A percentile compares a stretch with the other conserved stretches of the same genome.
These are phyloP conservation scores for Thalpophila matura DNA, from an alignment of 2,888 invertebrate species.

Conservation along the genomic window DNA sequence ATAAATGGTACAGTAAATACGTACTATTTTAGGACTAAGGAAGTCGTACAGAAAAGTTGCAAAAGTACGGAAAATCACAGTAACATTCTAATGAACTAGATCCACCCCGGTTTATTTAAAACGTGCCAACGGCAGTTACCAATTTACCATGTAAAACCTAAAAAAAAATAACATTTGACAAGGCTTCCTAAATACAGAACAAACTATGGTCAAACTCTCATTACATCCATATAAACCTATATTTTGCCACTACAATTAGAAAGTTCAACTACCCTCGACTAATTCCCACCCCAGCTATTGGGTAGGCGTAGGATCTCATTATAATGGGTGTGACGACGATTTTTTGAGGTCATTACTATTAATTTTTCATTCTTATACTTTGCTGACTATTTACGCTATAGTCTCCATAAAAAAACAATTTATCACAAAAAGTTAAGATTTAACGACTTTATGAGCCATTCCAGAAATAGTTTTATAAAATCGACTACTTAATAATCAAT, in stretches of 20 bases:
- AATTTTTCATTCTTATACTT: conserved; percentile 16
- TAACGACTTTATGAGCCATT: background rate
- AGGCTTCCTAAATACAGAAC: background rate
- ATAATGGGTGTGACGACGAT: conserved; percentile 12
- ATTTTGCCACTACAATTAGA: conserved; percentile 36
- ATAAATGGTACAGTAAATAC: too few relatives aligned
- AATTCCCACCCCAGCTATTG: conserved; percentile 57
- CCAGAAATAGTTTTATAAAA: conserved; percentile 3
- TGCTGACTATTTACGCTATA: background rate
- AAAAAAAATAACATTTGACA: conserved; percentile 12
- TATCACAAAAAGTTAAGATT: background rate
- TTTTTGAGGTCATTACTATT: conserved; percentile 29
- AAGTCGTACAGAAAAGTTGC: too few relatives aligned
- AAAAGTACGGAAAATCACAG: too few relatives aligned
- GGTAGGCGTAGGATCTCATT: conserved; percentile 28
- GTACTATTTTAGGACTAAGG: too few relatives aligned
- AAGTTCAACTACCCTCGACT: conserved; percentile 65
- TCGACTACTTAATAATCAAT: conserved; percentile 23
- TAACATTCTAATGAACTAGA: too few relatives aligned
- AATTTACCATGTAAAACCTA: background rate
- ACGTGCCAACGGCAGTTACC: too few relatives aligned
- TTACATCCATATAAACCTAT: conserved; percentile 16
- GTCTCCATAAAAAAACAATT: background rate
- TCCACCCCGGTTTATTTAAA: too few relatives aligned
- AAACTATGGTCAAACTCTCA: conserved; percentile 35